Conservation (phyloP, 2,888 invertebrate species). For the Periphyllus acericola region DNA sequence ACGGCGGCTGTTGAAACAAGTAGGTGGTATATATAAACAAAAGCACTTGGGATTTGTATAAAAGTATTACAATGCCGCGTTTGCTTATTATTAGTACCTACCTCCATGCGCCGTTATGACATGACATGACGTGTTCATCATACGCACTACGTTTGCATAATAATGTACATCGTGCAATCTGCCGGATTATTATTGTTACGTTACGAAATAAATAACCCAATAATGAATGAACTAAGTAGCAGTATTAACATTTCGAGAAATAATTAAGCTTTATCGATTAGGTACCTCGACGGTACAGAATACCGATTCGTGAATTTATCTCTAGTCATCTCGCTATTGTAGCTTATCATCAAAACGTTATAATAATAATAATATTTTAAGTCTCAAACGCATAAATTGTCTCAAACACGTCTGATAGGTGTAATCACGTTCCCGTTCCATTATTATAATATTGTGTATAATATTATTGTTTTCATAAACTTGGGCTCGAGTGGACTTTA, state of each 20-base stretch:
- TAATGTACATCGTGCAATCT: background rate
- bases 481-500: no score
- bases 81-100: background rate
- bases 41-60: slow-evolving; percentile 1
- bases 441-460: no score
- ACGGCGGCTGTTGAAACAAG: background rate
- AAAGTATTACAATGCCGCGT: background rate
- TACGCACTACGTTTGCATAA: background rate
- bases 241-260: background rate
- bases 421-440: no score
- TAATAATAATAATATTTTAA: background rate
- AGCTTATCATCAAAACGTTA: background rate
- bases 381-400: background rate
- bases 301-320: background rate
- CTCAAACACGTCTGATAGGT: no score
- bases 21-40: background rate
- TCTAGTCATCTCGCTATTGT: background rate
- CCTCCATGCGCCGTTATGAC: background rate
- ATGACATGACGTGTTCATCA: background rate
- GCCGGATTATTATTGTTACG: background rate
- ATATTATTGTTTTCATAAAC: no score
- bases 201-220: background rate
- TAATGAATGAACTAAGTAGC: no score
- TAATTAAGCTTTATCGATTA: background rate
- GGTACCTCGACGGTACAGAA: background rate